phyloP scores from a whole-genome alignment of 2,888 invertebrate genomes.

The Dicycla oo region DNA sequence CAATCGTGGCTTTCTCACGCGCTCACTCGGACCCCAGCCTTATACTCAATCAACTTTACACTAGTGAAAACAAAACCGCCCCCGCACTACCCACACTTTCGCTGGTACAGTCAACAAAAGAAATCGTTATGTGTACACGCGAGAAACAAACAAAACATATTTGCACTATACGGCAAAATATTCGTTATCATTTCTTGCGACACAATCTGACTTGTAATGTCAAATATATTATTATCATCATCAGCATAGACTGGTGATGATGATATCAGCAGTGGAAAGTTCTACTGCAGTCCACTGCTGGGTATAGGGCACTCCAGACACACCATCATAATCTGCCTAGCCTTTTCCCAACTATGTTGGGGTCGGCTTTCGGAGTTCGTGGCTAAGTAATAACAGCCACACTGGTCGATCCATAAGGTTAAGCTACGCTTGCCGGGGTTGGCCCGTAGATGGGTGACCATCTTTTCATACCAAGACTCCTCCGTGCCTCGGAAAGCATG shows the following conservation, averaged over 20 bases:
- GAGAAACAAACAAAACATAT: slow-evolving; percentile 37
- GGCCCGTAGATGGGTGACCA: no score
- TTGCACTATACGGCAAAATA: slow-evolving; percentile 7
- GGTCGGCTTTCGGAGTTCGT: no score
- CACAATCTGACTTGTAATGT: background rate
- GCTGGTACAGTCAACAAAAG: slow-evolving; percentile 37
- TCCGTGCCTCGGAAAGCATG: no score
- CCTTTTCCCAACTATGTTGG: no score
- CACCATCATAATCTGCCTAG: no score
- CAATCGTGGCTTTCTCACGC: background rate
- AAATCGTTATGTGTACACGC: slow-evolving; percentile 14
- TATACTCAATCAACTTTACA: slow-evolving; percentile 23
- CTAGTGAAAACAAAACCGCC: slow-evolving; percentile 82
- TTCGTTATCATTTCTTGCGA: background rate
- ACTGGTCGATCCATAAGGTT: no score
- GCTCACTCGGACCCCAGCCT: slow-evolving; percentile 14
- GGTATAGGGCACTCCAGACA: no score
- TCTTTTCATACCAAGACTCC: no score
- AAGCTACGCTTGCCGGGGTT: no score
- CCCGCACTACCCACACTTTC: slow-evolving; percentile 66
- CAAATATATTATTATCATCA: background rate
- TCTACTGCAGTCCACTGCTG: background rate
- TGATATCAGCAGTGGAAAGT: background rate
- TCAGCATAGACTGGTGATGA: background rate
- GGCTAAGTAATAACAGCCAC: no score